phyloP scores from a whole-genome alignment of 2,888 invertebrate genomes.

The Chymomyza amoena region DNA sequence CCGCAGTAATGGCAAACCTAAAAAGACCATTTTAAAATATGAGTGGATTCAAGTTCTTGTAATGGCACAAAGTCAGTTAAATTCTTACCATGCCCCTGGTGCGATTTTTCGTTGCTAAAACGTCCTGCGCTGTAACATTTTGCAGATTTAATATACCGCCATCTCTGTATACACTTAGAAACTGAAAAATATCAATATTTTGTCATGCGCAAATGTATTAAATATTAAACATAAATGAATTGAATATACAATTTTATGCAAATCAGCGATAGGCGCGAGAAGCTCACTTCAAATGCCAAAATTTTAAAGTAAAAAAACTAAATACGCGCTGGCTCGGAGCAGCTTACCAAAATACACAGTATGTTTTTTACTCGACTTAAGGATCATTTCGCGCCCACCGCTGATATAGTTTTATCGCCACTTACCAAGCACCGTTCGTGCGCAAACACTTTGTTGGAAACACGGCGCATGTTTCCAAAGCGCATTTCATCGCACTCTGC shows the following conservation, averaged over 20 bases:
- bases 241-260: no score
- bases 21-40: slow-evolving; percentile 49
- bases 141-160: no score
- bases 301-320: no score
- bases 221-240: not conserved
- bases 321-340: no score
- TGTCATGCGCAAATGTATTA: no score
- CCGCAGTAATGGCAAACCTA: slow-evolving; percentile 86
- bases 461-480: slow-evolving; percentile 11
- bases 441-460: slow-evolving; percentile 72
- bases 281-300: no score
- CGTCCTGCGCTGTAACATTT: slow-evolving; percentile 83
- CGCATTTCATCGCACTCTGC: slow-evolving; percentile 8
- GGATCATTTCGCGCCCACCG: not conserved
- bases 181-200: not conserved
- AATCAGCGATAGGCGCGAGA: not conserved
- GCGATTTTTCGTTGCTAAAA: slow-evolving; percentile 83
- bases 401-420: not conserved
- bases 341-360: no score
- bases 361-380: no score
- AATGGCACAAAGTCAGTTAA: not conserved
- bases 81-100: slow-evolving; percentile 83
- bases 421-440: slow-evolving; percentile 89
- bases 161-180: slow-evolving; percentile 79
- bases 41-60: not conserved